These are phyloP conservation scores for Danio rerio DNA, from an alignment of 2,113 vertebrate species.

Conservation along the genomic window DNA sequence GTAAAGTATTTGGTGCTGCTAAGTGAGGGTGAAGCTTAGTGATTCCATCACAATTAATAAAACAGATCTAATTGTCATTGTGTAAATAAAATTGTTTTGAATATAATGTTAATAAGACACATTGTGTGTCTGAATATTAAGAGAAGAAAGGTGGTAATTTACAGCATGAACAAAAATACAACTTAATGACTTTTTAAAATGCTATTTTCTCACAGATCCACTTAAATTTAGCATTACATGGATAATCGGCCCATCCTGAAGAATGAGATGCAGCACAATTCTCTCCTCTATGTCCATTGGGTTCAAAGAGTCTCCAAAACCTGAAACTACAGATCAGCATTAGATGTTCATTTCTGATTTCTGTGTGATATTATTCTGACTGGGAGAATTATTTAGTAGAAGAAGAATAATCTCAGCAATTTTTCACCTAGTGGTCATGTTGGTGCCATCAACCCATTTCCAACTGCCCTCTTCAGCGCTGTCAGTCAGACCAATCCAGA, in stretches of 20 bases:
- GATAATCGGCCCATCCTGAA: not conserved
- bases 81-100: too few relatives aligned
- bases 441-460: too few relatives aligned
- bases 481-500: conserved; percentile 24
- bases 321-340: not conserved
- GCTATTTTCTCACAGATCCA: conserved; percentile 19
- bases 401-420: too few relatives aligned
- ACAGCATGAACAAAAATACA: too few relatives aligned
- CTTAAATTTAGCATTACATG: fast-evolving
- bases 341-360: not conserved
- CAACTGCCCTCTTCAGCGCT: not conserved
- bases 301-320: not conserved
- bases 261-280: not conserved
- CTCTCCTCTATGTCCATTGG: fast-evolving
- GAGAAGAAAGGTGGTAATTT: too few relatives aligned
- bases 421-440: too few relatives aligned
- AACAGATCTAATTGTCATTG: too few relatives aligned
- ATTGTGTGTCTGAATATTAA: too few relatives aligned
- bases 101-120: not conserved
- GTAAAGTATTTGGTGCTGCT: too few relatives aligned
- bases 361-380: not conserved
- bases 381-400: not conserved
- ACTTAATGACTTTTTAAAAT: not conserved
- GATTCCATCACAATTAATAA: too few relatives aligned
- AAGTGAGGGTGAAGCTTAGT: too few relatives aligned